phyloP scores from a whole-genome alignment of 1,140 invertebrate species.

The Heliconius hewitsoni region DNA sequence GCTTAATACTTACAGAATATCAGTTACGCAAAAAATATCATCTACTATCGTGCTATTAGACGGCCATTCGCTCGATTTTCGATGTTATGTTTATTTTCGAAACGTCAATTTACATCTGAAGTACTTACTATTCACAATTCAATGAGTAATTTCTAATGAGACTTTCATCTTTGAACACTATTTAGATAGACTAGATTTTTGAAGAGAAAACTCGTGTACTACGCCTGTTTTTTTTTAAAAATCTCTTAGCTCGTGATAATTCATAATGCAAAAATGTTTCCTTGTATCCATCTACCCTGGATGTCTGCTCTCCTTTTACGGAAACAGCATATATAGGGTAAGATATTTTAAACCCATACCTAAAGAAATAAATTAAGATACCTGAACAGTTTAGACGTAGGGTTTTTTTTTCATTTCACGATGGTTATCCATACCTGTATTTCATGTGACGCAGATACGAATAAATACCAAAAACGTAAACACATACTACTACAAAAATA shows the following conservation, averaged over 20 bases:
- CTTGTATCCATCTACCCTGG: not conserved
- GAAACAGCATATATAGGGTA: too few species aligned
- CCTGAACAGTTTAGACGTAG: too few species aligned
- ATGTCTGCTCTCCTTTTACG: too few species aligned
- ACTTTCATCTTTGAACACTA: not conserved
- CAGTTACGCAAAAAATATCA: not conserved
- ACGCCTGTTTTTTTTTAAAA: too few species aligned
- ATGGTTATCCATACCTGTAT: too few species aligned
- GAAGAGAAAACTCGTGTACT: not conserved
- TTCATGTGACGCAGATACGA: too few species aligned
- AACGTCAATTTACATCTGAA: not conserved
- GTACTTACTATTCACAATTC: not conserved
- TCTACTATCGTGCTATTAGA: not conserved
- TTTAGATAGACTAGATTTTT: not conserved
- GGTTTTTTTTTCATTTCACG: too few species aligned
- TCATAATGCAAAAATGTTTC: not conserved
- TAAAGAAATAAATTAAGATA: too few species aligned
- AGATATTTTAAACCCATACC: too few species aligned
- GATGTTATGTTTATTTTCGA: not conserved
- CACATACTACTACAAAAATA: too few species aligned
- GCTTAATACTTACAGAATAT: not conserved
- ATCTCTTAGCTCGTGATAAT: not conserved
- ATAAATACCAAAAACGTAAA: too few species aligned
- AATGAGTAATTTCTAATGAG: not conserved
- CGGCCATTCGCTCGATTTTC: not conserved